Evolutionary conservation across 2,113 vertebrate species (phyloP).

Genomic region (Paraplagusia blochii): DNA sequence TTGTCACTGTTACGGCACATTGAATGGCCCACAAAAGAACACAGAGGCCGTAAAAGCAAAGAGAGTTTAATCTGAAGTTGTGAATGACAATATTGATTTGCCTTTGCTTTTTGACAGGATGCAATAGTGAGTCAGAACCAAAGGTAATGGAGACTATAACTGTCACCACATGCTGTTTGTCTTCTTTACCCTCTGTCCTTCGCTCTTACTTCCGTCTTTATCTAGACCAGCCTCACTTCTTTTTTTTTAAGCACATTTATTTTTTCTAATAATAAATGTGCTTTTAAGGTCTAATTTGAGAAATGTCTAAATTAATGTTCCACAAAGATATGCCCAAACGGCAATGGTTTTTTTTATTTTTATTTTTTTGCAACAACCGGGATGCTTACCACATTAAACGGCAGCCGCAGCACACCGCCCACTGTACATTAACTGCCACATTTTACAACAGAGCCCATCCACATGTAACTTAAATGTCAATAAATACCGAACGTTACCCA

Average conservation of each 20-base stretch:
- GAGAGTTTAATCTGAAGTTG: slow-evolving; percentile 75
- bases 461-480: slow-evolving; percentile 17
- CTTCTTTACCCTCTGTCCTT: slow-evolving; percentile 15
- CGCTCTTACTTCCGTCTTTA: slow-evolving; percentile 13
- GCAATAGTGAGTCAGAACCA: slow-evolving; percentile 52
- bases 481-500: slow-evolving; percentile 31
- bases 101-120: slow-evolving; percentile 66
- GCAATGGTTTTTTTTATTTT: no score
- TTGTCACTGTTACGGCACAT: slow-evolving; percentile 66
- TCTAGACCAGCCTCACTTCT: slow-evolving; percentile 13
- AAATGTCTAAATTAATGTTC: no score
- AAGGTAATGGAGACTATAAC: slow-evolving; percentile 57
- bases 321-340: no score
- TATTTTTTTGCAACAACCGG: neutral
- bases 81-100: slow-evolving; percentile 80
- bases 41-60: slow-evolving; percentile 63
- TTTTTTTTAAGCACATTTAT: slow-evolving; percentile 34
- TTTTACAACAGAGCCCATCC: neutral
- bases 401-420: neutral
- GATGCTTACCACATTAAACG: neutral
- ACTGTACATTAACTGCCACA: neutral
- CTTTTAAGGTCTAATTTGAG: no score
- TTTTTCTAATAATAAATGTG: slow-evolving; percentile 4
- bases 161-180: slow-evolving; percentile 48
- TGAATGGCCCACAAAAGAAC: slow-evolving; percentile 66